Evolutionary conservation across 2,797 vertebrate genomes (phyloP).

Genomic region (Cottoperca gobio): DNA sequence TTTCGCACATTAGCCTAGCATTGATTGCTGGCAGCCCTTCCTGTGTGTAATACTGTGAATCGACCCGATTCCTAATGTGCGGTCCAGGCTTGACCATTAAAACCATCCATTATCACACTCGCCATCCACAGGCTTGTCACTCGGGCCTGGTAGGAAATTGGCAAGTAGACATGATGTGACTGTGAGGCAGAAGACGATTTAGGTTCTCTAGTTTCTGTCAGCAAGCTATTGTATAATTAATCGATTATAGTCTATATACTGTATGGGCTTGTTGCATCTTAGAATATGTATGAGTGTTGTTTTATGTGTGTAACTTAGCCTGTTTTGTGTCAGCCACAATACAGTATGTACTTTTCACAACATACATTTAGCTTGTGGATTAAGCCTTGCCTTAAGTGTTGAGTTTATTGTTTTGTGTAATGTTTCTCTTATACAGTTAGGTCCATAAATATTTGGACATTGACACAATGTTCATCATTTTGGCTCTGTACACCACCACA

Average conservation of each 20-base stretch:
- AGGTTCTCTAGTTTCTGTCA: constrained; percentile 66
- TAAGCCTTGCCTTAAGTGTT: constrained; percentile 17
- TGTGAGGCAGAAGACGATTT: constrained; percentile 68
- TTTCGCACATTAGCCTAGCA: constrained; percentile 90
- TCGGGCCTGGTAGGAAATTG: constrained; percentile 76
- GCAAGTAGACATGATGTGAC: constrained; percentile 73
- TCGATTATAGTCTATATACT: constrained; percentile 28
- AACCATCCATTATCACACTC: constrained; percentile 85
- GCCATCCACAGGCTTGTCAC: constrained; percentile 83
- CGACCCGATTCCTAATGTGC: constrained; percentile 89
- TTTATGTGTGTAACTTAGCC: constrained; percentile 28
- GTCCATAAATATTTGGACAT: no score
- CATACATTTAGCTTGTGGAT: constrained; percentile 14
- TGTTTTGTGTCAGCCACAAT: constrained; percentile 38
- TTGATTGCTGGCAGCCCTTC: constrained; percentile 89
- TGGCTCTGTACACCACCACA: no score
- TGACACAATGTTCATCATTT: no score
- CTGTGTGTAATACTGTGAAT: constrained; percentile 87
- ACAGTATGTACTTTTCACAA: constrained; percentile 31
- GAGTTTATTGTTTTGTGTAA: background rate
- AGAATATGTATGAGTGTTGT: constrained; percentile 56
- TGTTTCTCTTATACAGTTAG: background rate
- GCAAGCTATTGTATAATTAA: constrained; percentile 71
- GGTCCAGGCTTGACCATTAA: constrained; percentile 87
- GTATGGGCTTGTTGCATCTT: constrained; percentile 34